These are phyloP conservation scores for Leucoma salicis DNA, from an alignment of 2,888 invertebrate species.

Conservation along the genomic window DNA sequence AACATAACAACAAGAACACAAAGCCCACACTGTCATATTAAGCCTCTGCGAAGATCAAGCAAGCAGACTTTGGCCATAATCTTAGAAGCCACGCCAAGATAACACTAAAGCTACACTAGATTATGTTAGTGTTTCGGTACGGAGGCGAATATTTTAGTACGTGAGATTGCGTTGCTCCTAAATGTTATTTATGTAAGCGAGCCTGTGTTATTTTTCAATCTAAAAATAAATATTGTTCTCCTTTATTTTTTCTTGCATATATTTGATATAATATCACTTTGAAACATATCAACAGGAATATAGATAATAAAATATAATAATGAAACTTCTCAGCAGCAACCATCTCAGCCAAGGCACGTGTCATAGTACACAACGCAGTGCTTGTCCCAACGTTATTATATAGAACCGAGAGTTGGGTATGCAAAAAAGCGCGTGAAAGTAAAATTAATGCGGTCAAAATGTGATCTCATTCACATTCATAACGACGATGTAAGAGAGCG, in stretches of 20 bases:
- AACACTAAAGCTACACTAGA: slow-evolving; percentile 30
- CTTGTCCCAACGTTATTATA: too few relatives aligned
- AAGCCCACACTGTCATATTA: slow-evolving; percentile 30
- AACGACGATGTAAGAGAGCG: too few relatives aligned
- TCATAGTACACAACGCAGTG: too few relatives aligned
- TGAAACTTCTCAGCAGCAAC: too few relatives aligned
- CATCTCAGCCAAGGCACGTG: too few relatives aligned
- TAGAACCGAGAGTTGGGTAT: too few relatives aligned
- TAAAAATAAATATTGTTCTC: not conserved
- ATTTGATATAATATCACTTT: not conserved
- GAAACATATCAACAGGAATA: too few relatives aligned
- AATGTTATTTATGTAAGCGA: too few relatives aligned
- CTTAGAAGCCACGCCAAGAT: slow-evolving; percentile 29
- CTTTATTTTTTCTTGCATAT: not conserved
- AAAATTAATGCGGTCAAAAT: too few relatives aligned
- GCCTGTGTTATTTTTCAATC: not conserved
- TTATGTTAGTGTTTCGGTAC: slow-evolving; percentile 30
- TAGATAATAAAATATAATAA: too few relatives aligned
- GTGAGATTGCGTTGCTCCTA: slow-evolving; percentile 9
- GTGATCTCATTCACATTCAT: too few relatives aligned
- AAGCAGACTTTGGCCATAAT: slow-evolving; percentile 23
- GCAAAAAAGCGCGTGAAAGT: too few relatives aligned
- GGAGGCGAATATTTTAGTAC: slow-evolving; percentile 28
- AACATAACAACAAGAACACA: slow-evolving; percentile 8
- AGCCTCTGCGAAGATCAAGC: slow-evolving; percentile 24